Percentiles rank a stretch among this genome's conserved stretches.
Conservation (phyloP, 2,797 vertebrate species). For the Oryzias dopingdopingensis region DNA sequence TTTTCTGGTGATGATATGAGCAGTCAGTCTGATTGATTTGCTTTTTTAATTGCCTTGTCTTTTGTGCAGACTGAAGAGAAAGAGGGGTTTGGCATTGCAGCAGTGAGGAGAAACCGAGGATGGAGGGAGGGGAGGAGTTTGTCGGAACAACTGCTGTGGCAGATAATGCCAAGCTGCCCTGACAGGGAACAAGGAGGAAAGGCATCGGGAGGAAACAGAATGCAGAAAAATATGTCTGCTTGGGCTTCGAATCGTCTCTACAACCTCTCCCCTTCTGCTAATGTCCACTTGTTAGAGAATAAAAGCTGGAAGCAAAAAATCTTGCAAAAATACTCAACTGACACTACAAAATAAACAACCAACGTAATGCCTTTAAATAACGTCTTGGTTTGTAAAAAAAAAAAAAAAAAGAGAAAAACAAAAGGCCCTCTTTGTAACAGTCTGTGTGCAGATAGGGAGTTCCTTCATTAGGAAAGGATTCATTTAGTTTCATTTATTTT, state of each 20-base stretch:
- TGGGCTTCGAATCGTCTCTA: constrained; percentile 19
- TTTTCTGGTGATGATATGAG: constrained; percentile 42
- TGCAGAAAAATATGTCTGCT: constrained; percentile 27
- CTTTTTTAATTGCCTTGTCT: constrained; percentile 59
- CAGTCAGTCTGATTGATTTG: constrained; percentile 43
- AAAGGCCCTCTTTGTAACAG: constrained; percentile 46
- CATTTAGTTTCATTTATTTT: no score
- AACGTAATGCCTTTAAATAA: constrained; percentile 23
- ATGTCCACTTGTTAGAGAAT: constrained; percentile 9
- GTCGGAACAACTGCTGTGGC: constrained; percentile 43
- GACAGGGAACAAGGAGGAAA: constrained; percentile 40
- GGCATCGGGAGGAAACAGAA: constrained; percentile 22
- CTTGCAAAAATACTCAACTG: constrained; percentile 36
- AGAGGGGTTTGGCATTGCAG: background rate
- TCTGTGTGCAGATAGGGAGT: constrained; percentile 36
- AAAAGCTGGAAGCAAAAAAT: constrained; percentile 39
- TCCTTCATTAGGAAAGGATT: constrained; percentile 37
- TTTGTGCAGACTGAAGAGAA: constrained; percentile 20
- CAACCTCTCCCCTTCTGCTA: constrained; percentile 8
- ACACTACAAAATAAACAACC: constrained; percentile 39
- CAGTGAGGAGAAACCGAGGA: background rate
- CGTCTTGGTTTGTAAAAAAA: no score
- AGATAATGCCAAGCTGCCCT: constrained; percentile 52
- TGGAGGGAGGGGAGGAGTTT: constrained; percentile 10
- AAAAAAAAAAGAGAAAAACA: constrained; percentile 24